Evolutionary conservation across 2,888 invertebrate genomes (phyloP), one percentile per base, ranked within the genome.

Genomic region (Dexiosoma caninum): DNA sequence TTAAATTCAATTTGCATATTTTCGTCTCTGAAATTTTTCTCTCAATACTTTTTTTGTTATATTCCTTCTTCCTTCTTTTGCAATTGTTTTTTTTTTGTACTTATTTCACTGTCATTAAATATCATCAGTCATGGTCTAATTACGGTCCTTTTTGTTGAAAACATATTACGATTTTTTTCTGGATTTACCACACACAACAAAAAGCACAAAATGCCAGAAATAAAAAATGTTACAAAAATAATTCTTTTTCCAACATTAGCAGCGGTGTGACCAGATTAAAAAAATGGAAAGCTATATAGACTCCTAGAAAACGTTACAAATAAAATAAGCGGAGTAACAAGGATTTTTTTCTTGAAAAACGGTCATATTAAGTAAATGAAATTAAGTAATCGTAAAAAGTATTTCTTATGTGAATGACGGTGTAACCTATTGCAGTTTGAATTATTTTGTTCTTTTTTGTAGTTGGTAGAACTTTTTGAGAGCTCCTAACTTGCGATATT

Each of bases 81-180:
- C 9, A 35, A 30, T 23, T 30, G 14, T 37, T 51, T 32, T 14
- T 59, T 75, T 72, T 81, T 62, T 67, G 64, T 14, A 21, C 46
- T 66, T 44, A 75, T 75, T 78, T 78, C 77, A 81, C 74, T 81
- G 81, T 77, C 81, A 81, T 81, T 81, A 77, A 77, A 81, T 64
- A 81, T 74, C 79, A 82, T 79, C 81, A 83, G 87, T 87, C 87
- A 87, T 86, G 87, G 87, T 87, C 87, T 87, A 87, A 87, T 87
- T 87, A 85, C 88, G 84, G 79, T 83, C 23, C 81, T 70, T 37
- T 35, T 37, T 57, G 51, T 60, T 35, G 12, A n/a, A 51, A 62
- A 44, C 59, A 16, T 44, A 67, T 71, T 53, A 44, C 75, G 37
- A 32, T 49, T 27, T 72, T 59, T 81, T 67, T 70, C 14, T 55